Conservation (phyloP, 2,797 vertebrate genomes). For the Setipinna tenuifilis region DNA sequence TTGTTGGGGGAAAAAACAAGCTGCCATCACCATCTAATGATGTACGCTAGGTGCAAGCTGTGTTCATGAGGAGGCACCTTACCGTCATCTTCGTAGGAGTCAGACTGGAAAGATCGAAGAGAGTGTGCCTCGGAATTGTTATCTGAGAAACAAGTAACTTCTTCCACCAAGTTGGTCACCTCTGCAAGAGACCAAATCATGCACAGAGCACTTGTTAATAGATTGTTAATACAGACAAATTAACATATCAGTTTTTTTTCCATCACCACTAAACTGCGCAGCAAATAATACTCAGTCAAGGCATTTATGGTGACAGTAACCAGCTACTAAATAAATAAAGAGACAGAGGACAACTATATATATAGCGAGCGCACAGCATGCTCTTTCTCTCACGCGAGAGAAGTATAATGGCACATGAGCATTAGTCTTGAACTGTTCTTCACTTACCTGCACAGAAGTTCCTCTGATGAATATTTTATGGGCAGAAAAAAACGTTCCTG, state of each 20-base stretch:
- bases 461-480: constrained; percentile 37
- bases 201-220: background rate
- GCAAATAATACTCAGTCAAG: background rate
- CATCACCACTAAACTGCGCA: background rate
- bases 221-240: too few species aligned
- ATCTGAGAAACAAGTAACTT: constrained; percentile 85
- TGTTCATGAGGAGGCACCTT: constrained; percentile 56
- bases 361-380: too few species aligned
- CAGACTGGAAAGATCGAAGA: constrained; percentile 90
- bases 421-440: constrained; percentile 20
- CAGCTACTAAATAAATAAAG: background rate
- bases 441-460: constrained; percentile 28
- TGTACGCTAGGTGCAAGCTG: background rate
- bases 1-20: background rate
- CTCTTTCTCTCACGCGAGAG: background rate
- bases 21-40: background rate
- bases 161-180: constrained; percentile 77
- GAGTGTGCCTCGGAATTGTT: constrained; percentile 91
- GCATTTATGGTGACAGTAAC: background rate
- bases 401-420: background rate
- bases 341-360: background rate
- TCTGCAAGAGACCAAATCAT: constrained; percentile 64
- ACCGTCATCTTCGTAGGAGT: constrained; percentile 95
- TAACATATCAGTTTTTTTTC: too few species aligned
- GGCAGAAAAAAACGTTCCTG: constrained; percentile 7